phyloP scores from a whole-genome alignment of 1,140 invertebrate species.

The Sitobion miscanthi region DNA sequence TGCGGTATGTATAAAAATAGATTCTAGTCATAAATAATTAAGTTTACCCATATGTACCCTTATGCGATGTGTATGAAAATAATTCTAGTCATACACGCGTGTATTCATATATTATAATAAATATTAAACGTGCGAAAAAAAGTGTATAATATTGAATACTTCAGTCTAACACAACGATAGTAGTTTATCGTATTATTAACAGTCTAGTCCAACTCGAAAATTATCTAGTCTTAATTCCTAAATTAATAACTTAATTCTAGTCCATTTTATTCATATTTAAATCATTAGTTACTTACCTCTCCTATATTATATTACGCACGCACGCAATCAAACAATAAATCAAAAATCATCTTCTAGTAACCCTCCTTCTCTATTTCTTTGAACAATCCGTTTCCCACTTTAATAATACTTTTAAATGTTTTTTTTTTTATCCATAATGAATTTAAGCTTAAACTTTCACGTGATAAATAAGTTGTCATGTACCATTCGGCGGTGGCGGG shows the following conservation, averaged over 20 bases:
- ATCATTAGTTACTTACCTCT: neutral
- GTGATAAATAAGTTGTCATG: neutral
- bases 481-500: neutral
- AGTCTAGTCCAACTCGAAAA: neutral
- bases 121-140: neutral
- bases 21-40: too few relatives aligned
- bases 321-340: neutral
- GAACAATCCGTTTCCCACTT: neutral
- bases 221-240: neutral
- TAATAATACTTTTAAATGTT: neutral
- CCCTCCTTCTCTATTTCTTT: too few relatives aligned
- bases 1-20: too few relatives aligned
- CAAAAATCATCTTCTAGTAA: neutral
- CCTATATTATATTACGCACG: neutral
- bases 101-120: neutral
- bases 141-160: neutral
- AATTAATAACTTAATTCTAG: neutral
- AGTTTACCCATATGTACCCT: too few relatives aligned
- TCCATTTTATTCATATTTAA: neutral
- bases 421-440: neutral
- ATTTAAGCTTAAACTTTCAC: neutral
- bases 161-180: neutral
- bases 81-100: slow-evolving; percentile 25
- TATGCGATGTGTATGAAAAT: neutral
- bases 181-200: neutral